phyloP scores from a whole-genome alignment of 2,797 vertebrate genomes.

The Pterois miles region DNA sequence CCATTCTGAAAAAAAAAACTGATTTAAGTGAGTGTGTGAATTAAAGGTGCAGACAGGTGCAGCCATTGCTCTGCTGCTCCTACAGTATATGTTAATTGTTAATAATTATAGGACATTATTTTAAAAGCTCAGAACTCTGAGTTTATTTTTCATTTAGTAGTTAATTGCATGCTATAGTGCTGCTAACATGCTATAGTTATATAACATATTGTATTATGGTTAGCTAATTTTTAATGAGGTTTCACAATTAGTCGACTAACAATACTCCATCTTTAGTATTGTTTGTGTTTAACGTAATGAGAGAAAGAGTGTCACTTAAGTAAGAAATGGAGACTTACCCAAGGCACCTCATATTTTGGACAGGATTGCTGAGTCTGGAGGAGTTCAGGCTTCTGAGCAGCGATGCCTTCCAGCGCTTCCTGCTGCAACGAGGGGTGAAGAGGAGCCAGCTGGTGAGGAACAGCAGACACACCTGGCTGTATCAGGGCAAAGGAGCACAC shows the following conservation, averaged over 20 bases:
- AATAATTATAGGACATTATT: neutral
- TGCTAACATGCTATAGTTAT: neutral
- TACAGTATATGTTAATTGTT: neutral
- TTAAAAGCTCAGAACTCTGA: neutral
- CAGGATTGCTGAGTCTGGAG: slow-evolving; percentile 93
- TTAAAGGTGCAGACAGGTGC: neutral
- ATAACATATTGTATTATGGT: neutral
- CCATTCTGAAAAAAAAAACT: neutral
- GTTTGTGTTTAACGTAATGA: neutral
- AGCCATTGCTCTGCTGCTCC: neutral
- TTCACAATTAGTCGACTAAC: too few species aligned
- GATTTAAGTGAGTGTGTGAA: neutral
- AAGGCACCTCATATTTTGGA: neutral
- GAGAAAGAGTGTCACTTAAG: neutral
- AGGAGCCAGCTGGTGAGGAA: slow-evolving; percentile 95
- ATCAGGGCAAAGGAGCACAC: slow-evolving; percentile 96
- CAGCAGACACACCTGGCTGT: slow-evolving; percentile 98
- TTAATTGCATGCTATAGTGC: neutral
- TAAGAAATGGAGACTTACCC: neutral
- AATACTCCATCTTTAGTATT: neutral
- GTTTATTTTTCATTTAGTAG: neutral
- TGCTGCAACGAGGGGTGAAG: slow-evolving; percentile 90
- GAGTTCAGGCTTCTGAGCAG: slow-evolving; percentile 93
- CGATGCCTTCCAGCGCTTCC: slow-evolving; percentile 95
- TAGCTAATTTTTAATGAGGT: neutral